Percentiles rank a stretch among this genome's conserved stretches.
phyloP scores from a whole-genome alignment of 2,113 vertebrate genomes.

The Dromas ardeola region DNA sequence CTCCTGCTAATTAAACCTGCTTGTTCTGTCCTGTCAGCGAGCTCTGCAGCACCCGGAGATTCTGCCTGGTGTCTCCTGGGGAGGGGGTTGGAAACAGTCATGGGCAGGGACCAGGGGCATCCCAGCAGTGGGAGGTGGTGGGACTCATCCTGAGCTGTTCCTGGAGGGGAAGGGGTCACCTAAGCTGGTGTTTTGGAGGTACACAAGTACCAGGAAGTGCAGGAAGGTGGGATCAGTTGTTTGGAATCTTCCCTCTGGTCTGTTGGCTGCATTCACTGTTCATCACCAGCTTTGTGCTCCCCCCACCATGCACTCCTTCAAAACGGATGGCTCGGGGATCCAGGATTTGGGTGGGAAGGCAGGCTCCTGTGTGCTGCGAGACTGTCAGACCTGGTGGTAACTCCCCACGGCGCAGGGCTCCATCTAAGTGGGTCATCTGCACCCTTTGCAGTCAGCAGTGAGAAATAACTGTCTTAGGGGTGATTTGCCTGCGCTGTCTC shows the following conservation, averaged over 20 bases:
- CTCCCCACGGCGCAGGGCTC: background rate
- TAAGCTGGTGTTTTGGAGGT: background rate
- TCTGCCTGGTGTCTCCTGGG: background rate
- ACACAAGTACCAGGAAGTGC: background rate
- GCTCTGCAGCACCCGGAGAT: background rate
- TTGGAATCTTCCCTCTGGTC: background rate
- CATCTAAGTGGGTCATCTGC: background rate
- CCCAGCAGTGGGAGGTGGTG: accelerated
- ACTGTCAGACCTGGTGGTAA: background rate
- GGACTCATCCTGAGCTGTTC: background rate
- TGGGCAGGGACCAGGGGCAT: background rate
- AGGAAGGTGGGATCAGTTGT: background rate
- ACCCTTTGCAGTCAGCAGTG: background rate
- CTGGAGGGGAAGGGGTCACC: background rate
- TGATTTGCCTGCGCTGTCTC: background rate
- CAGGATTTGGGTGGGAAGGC: background rate
- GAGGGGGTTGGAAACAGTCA: too few species aligned
- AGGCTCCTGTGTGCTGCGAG: background rate
- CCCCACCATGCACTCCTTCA: background rate
- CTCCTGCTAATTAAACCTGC: background rate
- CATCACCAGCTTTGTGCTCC: background rate
- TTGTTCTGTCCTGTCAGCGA: background rate
- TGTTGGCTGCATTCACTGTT: background rate
- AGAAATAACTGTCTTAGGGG: background rate
- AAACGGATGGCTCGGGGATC: accelerated